Evolutionary conservation across 2,888 invertebrate species (phyloP).

Genomic region (Andrena haemorrhoa): DNA sequence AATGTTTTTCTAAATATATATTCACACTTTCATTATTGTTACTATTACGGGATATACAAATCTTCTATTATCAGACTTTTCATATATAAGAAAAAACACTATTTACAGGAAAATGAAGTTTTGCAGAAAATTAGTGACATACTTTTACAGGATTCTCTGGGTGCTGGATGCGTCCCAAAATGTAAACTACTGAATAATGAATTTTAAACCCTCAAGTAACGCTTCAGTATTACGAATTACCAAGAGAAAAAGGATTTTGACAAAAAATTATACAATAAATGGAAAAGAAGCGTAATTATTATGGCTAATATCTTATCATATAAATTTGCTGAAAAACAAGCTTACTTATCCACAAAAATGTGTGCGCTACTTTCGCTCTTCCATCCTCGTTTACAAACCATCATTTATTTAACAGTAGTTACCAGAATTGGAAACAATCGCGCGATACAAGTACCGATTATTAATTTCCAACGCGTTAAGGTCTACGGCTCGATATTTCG

Average conservation of each 20-base stretch:
- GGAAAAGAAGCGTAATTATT: too few species aligned
- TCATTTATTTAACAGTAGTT: not conserved
- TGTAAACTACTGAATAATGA: too few species aligned
- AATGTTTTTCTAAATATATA: too few species aligned
- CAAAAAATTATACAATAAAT: too few species aligned
- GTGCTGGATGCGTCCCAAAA: too few species aligned
- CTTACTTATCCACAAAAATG: not conserved
- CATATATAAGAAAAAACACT: not conserved
- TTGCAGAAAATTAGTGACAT: too few species aligned
- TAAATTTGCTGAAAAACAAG: not conserved
- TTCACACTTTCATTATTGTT: not conserved
- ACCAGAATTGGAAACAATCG: not conserved
- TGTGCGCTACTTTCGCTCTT: not conserved
- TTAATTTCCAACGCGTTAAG: conserved; percentile 12
- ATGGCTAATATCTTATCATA: not conserved
- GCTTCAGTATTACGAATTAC: too few species aligned
- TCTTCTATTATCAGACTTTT: not conserved
- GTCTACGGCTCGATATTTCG: conserved; percentile 13
- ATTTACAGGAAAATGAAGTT: too few species aligned
- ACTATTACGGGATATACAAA: not conserved
- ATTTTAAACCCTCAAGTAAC: too few species aligned
- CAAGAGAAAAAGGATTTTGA: too few species aligned
- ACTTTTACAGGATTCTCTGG: too few species aligned
- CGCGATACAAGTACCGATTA: not conserved
- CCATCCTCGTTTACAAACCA: not conserved